Conservation (phyloP, 2,797 vertebrate genomes). For the Danio tinwini region DNA sequence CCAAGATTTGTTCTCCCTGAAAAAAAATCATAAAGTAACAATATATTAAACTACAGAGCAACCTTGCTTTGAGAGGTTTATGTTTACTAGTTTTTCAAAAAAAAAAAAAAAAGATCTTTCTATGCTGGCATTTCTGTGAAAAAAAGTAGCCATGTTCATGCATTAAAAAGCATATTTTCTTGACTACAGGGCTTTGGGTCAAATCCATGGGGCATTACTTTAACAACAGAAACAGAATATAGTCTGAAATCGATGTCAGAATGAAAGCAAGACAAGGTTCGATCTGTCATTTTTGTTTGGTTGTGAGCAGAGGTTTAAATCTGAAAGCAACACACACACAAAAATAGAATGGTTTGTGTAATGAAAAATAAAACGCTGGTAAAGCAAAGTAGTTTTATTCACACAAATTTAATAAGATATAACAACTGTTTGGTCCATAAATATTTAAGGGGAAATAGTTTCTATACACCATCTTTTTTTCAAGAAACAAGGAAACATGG, state of each 20-base stretch:
- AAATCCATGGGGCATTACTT: slow-evolving; percentile 98
- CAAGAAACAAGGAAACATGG: slow-evolving; percentile 99
- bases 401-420: slow-evolving; percentile 88
- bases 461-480: slow-evolving; percentile 99
- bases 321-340: slow-evolving; percentile 60
- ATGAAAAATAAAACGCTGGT: slow-evolving; percentile 98
- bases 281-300: slow-evolving; percentile 10
- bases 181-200: slow-evolving; percentile 85
- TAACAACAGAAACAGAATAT: slow-evolving; percentile 80
- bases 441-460: slow-evolving; percentile 99
- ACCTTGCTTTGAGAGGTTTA: slow-evolving; percentile 97
- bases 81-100: slow-evolving; percentile 81
- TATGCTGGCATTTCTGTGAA: slow-evolving; percentile 78
- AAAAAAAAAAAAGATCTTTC: slow-evolving; percentile 79
- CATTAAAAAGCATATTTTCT: slow-evolving; percentile 87
- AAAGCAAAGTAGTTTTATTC: slow-evolving; percentile 99
- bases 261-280: slow-evolving; percentile 72
- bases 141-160: slow-evolving; percentile 87
- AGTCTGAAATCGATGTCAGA: slow-evolving; percentile 78
- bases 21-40: slow-evolving; percentile 99
- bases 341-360: slow-evolving; percentile 76
- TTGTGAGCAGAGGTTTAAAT: slow-evolving; percentile 43
- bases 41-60: slow-evolving; percentile 99
- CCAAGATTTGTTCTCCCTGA: slow-evolving; percentile 99
- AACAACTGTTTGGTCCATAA: slow-evolving; percentile 99